Evolutionary conservation across 2,888 invertebrate genomes (phyloP), one percentile per base, ranked within the genome.

Genomic region (Saturnia japonica): DNA sequence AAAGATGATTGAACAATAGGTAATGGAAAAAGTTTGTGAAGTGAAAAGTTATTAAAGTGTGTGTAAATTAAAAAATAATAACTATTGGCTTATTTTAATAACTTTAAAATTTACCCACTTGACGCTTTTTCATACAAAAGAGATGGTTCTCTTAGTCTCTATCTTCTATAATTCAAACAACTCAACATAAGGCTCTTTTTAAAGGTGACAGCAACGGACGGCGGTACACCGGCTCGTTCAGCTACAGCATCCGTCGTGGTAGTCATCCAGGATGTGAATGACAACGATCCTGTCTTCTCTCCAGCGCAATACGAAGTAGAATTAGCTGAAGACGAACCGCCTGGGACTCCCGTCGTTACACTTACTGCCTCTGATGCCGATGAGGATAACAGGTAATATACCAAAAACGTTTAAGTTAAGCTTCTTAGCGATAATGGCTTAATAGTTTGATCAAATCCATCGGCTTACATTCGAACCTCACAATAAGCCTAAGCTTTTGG

Each of bases 221-320:
- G 96, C 62, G 99, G 99, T 0, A 93, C 95, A 2, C 98, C 98
- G 0, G 96, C 97, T 0, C 95, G 97, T 28, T 97, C 97, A 0
- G 97, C 98, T 0, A 97, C 97, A 72, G 97, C 98, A 0, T 97
- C 97, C 0, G 98, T 99, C 0, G 95, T 96, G 11, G 97, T 99
- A 22, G 97, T 97, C 1, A 96, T 99, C 1, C 97, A 98, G 86
- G 99, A 99, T 88, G 97, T 99, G 25, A 99, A 99, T 88, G 99
- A 99, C 91, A 99, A 99, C 88, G 97, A 99, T 87, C 99, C 99
- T 0, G 96, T 97, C 75, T 99, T 99, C 90, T 97, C 98, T 79
- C 98, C 98, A 75, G 97, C 98, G 79, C 96, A 98, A 83, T 99
- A 99, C 91, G 98, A 98, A 86, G 97, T 97, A 1, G 96, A 97